These are phyloP conservation scores for Cerastis leucographa DNA, from an alignment of 2,888 invertebrate genomes.

Conservation along the genomic window DNA sequence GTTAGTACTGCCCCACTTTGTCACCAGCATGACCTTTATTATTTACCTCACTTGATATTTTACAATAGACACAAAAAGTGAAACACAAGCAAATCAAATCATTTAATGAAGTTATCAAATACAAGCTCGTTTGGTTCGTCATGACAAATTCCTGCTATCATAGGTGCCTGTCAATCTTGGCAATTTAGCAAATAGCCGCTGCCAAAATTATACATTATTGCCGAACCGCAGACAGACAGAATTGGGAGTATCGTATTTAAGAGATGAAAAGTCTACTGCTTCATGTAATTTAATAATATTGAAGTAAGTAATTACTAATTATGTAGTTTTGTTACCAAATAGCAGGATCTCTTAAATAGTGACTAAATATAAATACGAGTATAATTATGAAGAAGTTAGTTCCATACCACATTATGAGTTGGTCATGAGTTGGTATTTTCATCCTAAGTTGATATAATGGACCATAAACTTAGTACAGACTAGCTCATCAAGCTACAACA, in stretches of 20 bases:
- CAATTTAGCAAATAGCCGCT: constrained; percentile 15
- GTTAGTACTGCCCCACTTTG: neutral
- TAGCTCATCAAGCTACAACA: too few species aligned
- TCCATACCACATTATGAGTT: neutral
- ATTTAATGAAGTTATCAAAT: neutral
- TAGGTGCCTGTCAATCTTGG: constrained; percentile 6
- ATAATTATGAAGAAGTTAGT: neutral
- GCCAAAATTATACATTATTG: constrained; percentile 13
- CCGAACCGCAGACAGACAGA: neutral
- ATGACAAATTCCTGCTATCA: neutral
- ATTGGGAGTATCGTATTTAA: neutral
- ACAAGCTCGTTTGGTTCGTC: neutral
- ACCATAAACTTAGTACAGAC: neutral
- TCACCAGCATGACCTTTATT: too few species aligned
- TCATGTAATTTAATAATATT: neutral
- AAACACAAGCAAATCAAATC: neutral
- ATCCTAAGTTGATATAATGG: neutral
- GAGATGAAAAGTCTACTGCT: neutral
- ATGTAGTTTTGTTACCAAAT: neutral
- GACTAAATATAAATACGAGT: too few species aligned
- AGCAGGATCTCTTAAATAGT: neutral
- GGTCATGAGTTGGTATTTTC: too few species aligned
- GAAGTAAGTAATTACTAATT: neutral
- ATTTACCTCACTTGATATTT: too few species aligned
- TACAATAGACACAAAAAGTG: neutral